A percentile compares a stretch with the other conserved stretches of the same genome.
Conservation (phyloP, 2,113 vertebrate species). For the Prunella fulvescens region DNA sequence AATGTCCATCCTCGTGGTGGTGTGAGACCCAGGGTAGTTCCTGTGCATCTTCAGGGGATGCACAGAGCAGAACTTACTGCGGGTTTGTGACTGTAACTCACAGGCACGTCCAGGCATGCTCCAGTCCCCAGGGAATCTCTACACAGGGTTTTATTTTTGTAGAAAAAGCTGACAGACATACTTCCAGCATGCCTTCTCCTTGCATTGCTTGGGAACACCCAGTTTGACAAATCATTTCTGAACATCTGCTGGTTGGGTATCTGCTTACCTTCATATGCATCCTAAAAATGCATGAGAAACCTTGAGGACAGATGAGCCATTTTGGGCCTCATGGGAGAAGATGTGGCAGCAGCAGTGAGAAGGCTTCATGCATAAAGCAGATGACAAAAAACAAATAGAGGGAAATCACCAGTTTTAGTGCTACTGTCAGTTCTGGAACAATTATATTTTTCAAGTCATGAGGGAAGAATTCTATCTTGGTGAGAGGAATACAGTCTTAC, state of each 20-base stretch:
- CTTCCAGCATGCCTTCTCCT: neutral
- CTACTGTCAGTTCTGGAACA: slow-evolving; percentile 8
- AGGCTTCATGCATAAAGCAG: neutral
- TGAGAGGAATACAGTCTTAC: slow-evolving; percentile 40
- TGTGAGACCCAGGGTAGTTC: neutral
- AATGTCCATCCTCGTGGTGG: neutral
- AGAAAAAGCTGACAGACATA: neutral
- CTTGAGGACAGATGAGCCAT: neutral
- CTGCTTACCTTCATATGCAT: neutral
- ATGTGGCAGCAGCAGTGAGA: neutral
- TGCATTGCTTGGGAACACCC: neutral
- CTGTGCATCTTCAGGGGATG: neutral
- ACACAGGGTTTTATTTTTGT: slow-evolving; percentile 29
- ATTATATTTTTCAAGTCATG: slow-evolving; percentile 10
- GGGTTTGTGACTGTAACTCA: neutral
- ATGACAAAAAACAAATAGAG: neutral
- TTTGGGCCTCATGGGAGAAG: neutral
- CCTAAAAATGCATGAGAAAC: neutral
- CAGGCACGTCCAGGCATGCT: neutral
- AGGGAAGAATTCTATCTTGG: slow-evolving; percentile 16
- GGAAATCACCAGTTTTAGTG: neutral
- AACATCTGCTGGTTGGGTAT: neutral
- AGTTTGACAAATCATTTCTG: neutral
- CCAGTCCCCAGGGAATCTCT: neutral
- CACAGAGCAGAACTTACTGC: neutral